A percentile compares a stretch with the other conserved stretches of the same genome.
These are phyloP conservation scores for Cerceris rybyensis DNA, from an alignment of 2,888 invertebrate genomes.

Conservation along the genomic window DNA sequence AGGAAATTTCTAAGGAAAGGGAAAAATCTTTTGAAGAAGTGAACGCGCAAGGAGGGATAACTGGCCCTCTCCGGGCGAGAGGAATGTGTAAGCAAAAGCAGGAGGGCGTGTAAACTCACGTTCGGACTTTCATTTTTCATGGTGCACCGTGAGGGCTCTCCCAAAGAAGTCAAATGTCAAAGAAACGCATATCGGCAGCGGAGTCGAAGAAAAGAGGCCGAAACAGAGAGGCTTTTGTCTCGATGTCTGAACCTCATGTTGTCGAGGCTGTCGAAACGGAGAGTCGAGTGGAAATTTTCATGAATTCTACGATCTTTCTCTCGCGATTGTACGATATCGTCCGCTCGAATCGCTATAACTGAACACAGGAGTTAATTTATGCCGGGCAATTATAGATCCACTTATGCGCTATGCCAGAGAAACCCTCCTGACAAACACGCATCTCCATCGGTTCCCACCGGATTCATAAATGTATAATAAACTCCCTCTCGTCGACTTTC, in stretches of 20 bases:
- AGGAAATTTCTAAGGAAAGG: not conserved
- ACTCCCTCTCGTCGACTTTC: slow-evolving; percentile 31
- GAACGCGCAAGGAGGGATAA: not conserved
- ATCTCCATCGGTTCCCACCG: slow-evolving; percentile 46
- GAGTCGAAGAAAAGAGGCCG: slow-evolving; percentile 9
- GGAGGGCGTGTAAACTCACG: slow-evolving; percentile 4
- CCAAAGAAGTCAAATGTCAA: slow-evolving; percentile 40
- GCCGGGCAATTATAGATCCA: slow-evolving; percentile 46
- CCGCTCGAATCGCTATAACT: slow-evolving; percentile 18
- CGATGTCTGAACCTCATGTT: not conserved
- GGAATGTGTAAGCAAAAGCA: not conserved
- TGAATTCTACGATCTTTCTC: slow-evolving; percentile 1
- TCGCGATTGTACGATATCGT: not conserved
- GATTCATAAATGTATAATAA: slow-evolving; percentile 44
- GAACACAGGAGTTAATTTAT: slow-evolving; percentile 35
- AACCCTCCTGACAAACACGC: slow-evolving; percentile 2
- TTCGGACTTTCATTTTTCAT: slow-evolving; percentile 34
- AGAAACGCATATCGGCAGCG: slow-evolving; percentile 24
- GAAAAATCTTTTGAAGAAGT: not conserved
- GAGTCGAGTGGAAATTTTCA: slow-evolving; percentile 18
- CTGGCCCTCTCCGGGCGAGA: not conserved
- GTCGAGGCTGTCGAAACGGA: slow-evolving; percentile 27
- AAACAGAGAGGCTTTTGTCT: slow-evolving; percentile 49
- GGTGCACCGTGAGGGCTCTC: not conserved
- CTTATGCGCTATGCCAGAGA: slow-evolving; percentile 33